Evolutionary conservation across 2,113 vertebrate genomes (phyloP), one percentile per base, ranked within the genome.

Genomic region (Siniperca chuatsi): DNA sequence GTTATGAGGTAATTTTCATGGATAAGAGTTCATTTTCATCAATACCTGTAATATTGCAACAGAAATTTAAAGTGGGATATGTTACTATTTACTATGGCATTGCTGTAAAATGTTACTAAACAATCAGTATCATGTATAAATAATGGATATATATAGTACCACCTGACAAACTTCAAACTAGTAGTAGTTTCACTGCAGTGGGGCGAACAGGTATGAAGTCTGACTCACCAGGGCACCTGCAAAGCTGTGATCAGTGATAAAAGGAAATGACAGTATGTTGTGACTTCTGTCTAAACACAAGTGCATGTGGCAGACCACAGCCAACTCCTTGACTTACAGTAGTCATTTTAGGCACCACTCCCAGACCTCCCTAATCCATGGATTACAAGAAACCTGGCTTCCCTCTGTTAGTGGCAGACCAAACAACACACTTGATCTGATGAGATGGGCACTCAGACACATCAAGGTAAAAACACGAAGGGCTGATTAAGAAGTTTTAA

Each of bases 281-380:
- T 65, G 77, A 82, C 70, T 67, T 86, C 77, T 71, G 80, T 90
- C 40, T 82, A 0, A 89, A 89, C 64, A 78, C n/a, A 79, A 70
- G 74, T 16, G 18, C 65, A 55, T 70, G 55, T 72, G 52, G 57
- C 67, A 62, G 80, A 79, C 64, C 82, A 1, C 48, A 75, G 69
- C 74, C 37, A 4, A 67, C 84, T 66, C 52, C 67, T 66, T 6
- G 16, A 48, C 15, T n/a, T 73, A 86, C 81, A 86, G 67, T 83
- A 89, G 84, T 91, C 55, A 87, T 92, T 92, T 92, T 0, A 89
- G 78, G 79, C 55, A 87, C 86, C 90, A 90, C 84, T 90, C 89
- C 87, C 85, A 90, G 62, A 76, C 48, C 35, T 70, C 37, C 57
- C 10, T 90, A 85, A 94, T 89, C 89, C 70, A n/a, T 0, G 42